Base-by-base conservation (phyloP, 1,140 invertebrate species). In the Globodera ellingtonae region DNA sequence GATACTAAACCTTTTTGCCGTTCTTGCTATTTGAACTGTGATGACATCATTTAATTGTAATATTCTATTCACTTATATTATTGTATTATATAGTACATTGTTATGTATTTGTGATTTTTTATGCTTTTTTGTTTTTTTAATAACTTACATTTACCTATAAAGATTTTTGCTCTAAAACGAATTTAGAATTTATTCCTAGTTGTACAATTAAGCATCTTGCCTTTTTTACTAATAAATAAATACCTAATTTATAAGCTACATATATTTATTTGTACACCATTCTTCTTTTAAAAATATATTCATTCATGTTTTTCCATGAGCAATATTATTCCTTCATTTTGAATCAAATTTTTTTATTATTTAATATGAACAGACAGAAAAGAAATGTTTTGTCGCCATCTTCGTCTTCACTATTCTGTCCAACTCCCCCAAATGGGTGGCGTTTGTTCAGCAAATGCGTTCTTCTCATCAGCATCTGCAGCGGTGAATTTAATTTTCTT, bases 121-220 rank as follows among this genome's bases (percentile, higher is more conserved):
- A 6, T 72, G 7, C 18, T 18, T 18, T n/a, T 4, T 72, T 47
- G 46, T 35, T 35, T 35, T 35, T 35, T 35, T 35, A 35, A 35
- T 35, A 3, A 35, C 35, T 3, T 35, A 35, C 35, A 35, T 35
- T 35, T 35, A 24, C 24, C 24, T 24, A 24, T 72, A 72, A 72
- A 72, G 18, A 18, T 24, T 50, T 72, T 47, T 24, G 24, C 18
- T n/a, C 18, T 6, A 47, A 6, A 6, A 21, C n/a, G 48, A 4
- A 72, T 24, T 21, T 21, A 66, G 44, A 76, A 35, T 59, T 56
- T 5, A 75, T 75, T 66, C 21, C 62, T 75, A 46, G 3, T 75
- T 10, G 72, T 73, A 73, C 3, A 35, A 73, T 48, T 47, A 21
- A 50, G 7, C 18, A 15, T 56, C 21, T 15, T 65, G 13, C 21